These are phyloP conservation scores for Hemicentrotus pulcherrimus DNA, from an alignment of 35 echinoderm and acorn worm genomes.

Conservation along the genomic window DNA sequence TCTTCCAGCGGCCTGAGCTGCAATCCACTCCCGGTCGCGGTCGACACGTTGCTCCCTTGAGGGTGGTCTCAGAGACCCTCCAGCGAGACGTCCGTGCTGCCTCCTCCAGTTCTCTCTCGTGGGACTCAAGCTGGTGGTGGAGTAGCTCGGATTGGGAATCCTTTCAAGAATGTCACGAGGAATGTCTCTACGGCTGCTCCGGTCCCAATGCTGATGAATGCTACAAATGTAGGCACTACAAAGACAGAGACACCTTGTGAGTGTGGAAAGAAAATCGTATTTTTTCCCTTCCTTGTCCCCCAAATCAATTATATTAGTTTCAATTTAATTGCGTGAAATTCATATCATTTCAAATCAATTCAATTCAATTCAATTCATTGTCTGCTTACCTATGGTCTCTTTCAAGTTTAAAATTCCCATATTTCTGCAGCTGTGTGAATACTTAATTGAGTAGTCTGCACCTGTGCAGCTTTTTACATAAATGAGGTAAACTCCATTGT, in stretches of 20 bases:
- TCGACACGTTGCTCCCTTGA: not conserved
- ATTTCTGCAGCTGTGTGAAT: no score
- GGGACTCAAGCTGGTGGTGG: slow-evolving; percentile 54
- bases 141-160: slow-evolving; percentile 42
- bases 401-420: no score
- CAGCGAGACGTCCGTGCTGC: not conserved
- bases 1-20: not conserved
- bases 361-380: not conserved
- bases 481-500: no score
- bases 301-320: not conserved
- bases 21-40: not conserved
- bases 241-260: slow-evolving; percentile 67
- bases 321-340: not conserved
- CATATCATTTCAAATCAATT: not conserved
- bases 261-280: not conserved
- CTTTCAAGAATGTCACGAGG: slow-evolving; percentile 42
- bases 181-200: slow-evolving; percentile 68
- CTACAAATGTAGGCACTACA: slow-evolving; percentile 69
- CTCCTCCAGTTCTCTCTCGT: not conserved
- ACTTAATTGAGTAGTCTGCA: no score
- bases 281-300: not conserved
- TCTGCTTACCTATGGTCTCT: no score
- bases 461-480: no score
- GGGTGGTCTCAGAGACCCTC: not conserved
- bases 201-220: slow-evolving; percentile 61